phyloP scores from a whole-genome alignment of 1,140 invertebrate genomes.

The Eumeta japonica region DNA sequence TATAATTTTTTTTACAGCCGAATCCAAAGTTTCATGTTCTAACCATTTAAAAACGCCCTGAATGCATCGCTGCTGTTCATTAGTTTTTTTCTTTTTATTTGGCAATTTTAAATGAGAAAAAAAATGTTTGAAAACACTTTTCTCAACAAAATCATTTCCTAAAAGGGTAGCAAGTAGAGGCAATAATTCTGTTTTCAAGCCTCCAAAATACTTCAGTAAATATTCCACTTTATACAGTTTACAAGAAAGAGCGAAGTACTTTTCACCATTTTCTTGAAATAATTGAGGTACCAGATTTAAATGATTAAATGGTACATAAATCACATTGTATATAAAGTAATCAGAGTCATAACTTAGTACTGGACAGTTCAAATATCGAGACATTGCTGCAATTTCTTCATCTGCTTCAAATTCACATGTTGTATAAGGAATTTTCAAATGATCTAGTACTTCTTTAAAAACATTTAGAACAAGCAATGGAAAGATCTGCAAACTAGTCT shows the following conservation, averaged over 20 bases:
- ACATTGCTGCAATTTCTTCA: slow-evolving; percentile 75
- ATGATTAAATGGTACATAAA: slow-evolving; percentile 77
- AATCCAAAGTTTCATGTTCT: slow-evolving; percentile 65
- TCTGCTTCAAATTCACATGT: slow-evolving; percentile 86
- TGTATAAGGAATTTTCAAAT: slow-evolving; percentile 65
- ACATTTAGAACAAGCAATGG: slow-evolving; percentile 70
- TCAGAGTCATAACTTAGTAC: slow-evolving; percentile 89
- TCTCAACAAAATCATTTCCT: slow-evolving; percentile 85
- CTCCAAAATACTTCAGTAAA: slow-evolving; percentile 65
- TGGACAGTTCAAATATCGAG: slow-evolving; percentile 74
- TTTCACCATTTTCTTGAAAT: slow-evolving; percentile 24
- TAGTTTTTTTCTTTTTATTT: slow-evolving; percentile 58
- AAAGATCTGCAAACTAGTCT: slow-evolving; percentile 59
- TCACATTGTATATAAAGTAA: slow-evolving; percentile 83
- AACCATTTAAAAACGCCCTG: slow-evolving; percentile 73
- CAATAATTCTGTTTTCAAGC: slow-evolving; percentile 65
- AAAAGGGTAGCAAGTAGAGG: slow-evolving; percentile 78
- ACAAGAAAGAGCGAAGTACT: slow-evolving; percentile 52
- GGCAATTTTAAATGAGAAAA: slow-evolving; percentile 65
- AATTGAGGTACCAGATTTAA: slow-evolving; percentile 55
- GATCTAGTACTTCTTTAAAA: slow-evolving; percentile 66
- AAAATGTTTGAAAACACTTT: slow-evolving; percentile 68
- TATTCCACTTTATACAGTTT: slow-evolving; percentile 72
- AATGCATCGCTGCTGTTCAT: slow-evolving; percentile 65
- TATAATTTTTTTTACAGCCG: slow-evolving; percentile 68